A percentile compares a stretch with the other conserved stretches of the same genome.
These are phyloP conservation scores for Thymelicus acteon DNA, from an alignment of 2,888 invertebrate species.

Conservation along the genomic window DNA sequence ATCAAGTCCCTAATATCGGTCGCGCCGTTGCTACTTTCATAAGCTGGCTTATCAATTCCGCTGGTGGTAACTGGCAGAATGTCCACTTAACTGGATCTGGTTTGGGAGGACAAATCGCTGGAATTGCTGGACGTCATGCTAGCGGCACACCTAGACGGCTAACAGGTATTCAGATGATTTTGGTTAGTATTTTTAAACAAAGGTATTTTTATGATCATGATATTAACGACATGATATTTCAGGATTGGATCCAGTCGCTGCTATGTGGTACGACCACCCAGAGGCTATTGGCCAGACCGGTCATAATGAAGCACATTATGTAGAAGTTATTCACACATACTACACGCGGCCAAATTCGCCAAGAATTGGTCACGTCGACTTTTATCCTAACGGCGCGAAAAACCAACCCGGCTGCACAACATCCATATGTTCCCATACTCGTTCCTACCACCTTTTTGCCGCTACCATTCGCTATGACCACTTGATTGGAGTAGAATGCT, in stretches of 20 bases:
- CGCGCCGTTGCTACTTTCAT: conserved; percentile 60
- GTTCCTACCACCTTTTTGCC: conserved; percentile 43
- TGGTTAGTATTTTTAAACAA: too few relatives aligned
- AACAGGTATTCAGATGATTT: conserved; percentile 43
- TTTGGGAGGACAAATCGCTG: conserved; percentile 63
- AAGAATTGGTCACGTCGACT: conserved; percentile 50
- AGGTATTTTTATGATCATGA: too few relatives aligned
- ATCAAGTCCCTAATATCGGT: conserved; percentile 57
- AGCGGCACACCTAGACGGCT: conserved; percentile 45
- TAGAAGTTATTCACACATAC: conserved; percentile 56
- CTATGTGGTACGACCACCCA: conserved; percentile 50
- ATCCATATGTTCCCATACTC: conserved; percentile 37
- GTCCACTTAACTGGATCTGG: conserved; percentile 70
- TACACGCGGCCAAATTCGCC: conserved; percentile 51
- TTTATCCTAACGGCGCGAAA: conserved; percentile 55
- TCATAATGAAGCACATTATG: conserved; percentile 47
- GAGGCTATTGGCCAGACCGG: conserved; percentile 49
- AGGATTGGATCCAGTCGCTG: conserved; percentile 63
- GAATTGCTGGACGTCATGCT: conserved; percentile 52
- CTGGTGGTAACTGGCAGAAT: conserved; percentile 62
- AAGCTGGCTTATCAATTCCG: conserved; percentile 58
- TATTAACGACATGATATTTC: conserved; percentile 19
- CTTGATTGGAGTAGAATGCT: conserved; percentile 57
- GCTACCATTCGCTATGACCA: conserved; percentile 52
- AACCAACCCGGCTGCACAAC: conserved; percentile 48